Conservation (phyloP, 1,140 invertebrate genomes). For the Drosophila sulfurigaster region DNA sequence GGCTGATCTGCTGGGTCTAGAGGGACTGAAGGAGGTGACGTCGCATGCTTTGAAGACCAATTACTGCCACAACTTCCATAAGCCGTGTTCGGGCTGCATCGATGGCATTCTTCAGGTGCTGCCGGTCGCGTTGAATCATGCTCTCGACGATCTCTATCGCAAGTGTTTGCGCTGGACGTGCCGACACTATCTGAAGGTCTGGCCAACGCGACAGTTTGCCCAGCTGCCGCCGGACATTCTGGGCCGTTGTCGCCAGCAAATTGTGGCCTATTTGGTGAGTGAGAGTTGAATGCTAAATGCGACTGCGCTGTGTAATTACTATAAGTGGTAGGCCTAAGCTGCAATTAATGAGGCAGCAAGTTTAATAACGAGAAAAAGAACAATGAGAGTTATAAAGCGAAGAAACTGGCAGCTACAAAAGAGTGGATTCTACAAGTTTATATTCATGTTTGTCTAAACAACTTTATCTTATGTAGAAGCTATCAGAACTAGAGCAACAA, state of each 20-base stretch:
- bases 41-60: conserved; percentile 94
- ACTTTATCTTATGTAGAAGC: no score
- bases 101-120: conserved; percentile 93
- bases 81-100: conserved; percentile 92
- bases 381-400: no score
- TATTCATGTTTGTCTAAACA: no score
- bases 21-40: conserved; percentile 95
- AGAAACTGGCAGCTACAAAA: no score
- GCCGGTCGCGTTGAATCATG: conserved; percentile 92
- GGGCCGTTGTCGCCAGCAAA: conserved; percentile 92
- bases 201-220: conserved; percentile 94
- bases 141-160: conserved; percentile 93
- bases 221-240: conserved; percentile 91
- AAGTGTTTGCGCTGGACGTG: conserved; percentile 94
- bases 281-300: neutral
- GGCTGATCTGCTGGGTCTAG: conserved; percentile 94
- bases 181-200: conserved; percentile 92
- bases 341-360: no score
- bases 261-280: conserved; percentile 87
- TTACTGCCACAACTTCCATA: conserved; percentile 91
- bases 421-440: no score
- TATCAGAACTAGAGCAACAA: no score
- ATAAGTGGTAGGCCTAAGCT: no score
- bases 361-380: no score
- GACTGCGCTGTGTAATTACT: no score